Conservation (phyloP, 2,113 vertebrate species). For the Xenus cinereus region DNA sequence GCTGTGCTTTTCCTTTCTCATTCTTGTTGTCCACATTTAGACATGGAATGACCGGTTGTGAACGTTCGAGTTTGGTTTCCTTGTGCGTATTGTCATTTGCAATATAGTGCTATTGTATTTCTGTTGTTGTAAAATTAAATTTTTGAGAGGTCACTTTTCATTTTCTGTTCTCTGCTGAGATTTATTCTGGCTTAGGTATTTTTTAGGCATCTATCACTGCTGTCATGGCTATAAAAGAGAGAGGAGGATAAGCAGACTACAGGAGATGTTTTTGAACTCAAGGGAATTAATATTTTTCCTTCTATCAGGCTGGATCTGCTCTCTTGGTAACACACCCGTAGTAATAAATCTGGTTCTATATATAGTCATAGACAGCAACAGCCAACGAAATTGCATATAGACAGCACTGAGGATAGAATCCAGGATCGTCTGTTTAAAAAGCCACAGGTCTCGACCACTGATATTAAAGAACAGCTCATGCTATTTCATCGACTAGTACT, state of each 20-base stretch:
- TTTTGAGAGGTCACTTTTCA: not conserved
- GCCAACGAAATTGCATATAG: not conserved
- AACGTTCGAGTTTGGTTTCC: not conserved
- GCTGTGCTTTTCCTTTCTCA: not conserved
- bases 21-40: not conserved
- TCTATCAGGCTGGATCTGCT: conserved; percentile 1
- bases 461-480: not conserved
- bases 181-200: conserved; percentile 9
- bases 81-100: not conserved
- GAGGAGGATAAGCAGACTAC: not conserved
- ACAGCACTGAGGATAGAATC: not conserved
- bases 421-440: not conserved
- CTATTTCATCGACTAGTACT: not conserved
- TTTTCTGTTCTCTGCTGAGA: not conserved
- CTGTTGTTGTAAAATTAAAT: not conserved
- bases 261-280: not conserved
- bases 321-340: not conserved
- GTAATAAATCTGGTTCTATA: conserved; percentile 39
- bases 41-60: not conserved
- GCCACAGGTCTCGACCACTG: not conserved
- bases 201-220: not conserved
- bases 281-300: conserved; percentile 15
- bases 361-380: not conserved
- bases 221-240: not conserved
- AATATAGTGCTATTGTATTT: not conserved